phyloP scores from a whole-genome alignment of 2,797 vertebrate genomes.

The Lepilemur ruficaudatus region DNA sequence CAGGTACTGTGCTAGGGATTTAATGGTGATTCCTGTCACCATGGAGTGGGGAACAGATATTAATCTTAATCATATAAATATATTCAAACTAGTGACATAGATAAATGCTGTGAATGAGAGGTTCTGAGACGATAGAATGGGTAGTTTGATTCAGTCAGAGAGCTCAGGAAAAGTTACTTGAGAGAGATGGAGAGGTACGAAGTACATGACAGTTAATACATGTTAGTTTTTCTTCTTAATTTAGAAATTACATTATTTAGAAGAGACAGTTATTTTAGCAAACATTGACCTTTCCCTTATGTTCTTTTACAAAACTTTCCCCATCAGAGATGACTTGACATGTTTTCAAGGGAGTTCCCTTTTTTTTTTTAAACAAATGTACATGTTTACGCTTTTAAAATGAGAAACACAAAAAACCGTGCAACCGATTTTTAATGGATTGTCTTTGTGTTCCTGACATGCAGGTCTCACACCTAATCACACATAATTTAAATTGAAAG shows the following conservation, averaged over 20 bases:
- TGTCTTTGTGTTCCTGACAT: neutral
- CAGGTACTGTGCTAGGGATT: neutral
- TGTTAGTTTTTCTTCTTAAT: neutral
- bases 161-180: neutral
- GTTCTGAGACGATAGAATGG: too few species aligned
- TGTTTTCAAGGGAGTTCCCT: neutral
- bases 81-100: neutral
- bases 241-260: neutral
- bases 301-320: neutral
- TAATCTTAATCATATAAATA: neutral
- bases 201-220: neutral
- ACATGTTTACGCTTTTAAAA: constrained; percentile 12
- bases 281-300: neutral
- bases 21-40: neutral
- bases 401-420: neutral
- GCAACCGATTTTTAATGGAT: neutral
- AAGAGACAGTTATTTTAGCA: neutral
- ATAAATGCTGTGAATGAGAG: neutral
- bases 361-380: neutral
- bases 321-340: constrained; percentile 15
- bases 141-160: neutral
- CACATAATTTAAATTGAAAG: neutral
- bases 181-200: neutral
- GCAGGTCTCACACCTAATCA: neutral
- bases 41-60: too few species aligned